These are phyloP conservation scores for Ceyx melanurus DNA, from an alignment of 2,113 vertebrate species.

Conservation along the genomic window DNA sequence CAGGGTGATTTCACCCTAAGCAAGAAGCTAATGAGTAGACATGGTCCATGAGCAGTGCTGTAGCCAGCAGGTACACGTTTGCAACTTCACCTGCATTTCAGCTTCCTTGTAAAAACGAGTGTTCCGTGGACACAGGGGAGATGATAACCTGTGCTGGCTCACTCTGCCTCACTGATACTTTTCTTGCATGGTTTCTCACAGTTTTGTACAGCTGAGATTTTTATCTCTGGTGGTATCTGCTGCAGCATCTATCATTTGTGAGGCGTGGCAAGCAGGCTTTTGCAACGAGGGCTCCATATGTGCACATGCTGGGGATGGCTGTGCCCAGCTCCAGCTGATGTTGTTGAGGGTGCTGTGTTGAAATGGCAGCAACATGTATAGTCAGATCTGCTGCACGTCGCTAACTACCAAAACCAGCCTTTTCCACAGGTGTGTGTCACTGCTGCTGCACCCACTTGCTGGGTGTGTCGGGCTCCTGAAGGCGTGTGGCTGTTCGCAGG, in stretches of 20 bases:
- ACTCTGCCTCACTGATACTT: background rate
- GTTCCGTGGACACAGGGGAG: background rate
- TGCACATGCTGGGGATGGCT: slow-evolving; percentile 8
- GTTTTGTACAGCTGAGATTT: slow-evolving; percentile 42
- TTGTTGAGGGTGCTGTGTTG: slow-evolving; percentile 60
- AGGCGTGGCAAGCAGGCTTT: slow-evolving; percentile 45
- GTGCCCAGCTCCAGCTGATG: slow-evolving; percentile 55
- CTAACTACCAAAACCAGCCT: slow-evolving; percentile 44
- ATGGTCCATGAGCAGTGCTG: background rate
- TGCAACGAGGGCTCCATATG: slow-evolving; percentile 58
- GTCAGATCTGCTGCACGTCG: slow-evolving; percentile 59
- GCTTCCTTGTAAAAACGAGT: background rate
- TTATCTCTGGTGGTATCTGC: slow-evolving; percentile 37
- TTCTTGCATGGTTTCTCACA: slow-evolving; percentile 39
- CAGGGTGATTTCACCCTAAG: background rate
- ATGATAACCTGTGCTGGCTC: background rate
- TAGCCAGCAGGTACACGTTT: background rate
- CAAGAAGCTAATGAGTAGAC: background rate
- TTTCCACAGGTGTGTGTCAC: slow-evolving; percentile 67
- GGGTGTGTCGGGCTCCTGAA: slow-evolving; percentile 58
- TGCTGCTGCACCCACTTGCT: slow-evolving; percentile 54
- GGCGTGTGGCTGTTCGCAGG: slow-evolving; percentile 59
- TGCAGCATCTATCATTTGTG: slow-evolving; percentile 57
- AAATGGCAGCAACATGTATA: slow-evolving; percentile 64
- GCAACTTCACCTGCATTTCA: background rate